Evolutionary conservation across 2,797 vertebrate species (phyloP).

Genomic region (Carapus acus): DNA sequence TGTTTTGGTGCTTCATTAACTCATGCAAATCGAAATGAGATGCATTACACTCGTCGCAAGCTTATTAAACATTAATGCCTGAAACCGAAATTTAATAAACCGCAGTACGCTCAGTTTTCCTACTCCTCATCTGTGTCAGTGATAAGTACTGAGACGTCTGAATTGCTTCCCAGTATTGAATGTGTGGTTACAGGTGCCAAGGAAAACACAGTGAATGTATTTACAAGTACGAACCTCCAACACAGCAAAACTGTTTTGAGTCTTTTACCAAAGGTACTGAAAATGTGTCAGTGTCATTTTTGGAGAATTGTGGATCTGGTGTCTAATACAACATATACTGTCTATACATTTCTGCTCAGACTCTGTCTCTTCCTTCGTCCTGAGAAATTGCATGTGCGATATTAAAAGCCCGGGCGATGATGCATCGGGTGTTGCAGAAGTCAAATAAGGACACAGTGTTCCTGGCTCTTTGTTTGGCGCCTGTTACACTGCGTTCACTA

Average conservation of each 20-base stretch:
- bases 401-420: conserved; percentile 49
- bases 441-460: conserved; percentile 62
- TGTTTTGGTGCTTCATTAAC: no score
- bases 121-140: background rate
- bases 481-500: conserved; percentile 62
- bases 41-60: no score
- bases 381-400: conserved; percentile 43
- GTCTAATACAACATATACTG: conserved; percentile 15
- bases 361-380: conserved; percentile 43
- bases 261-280: conserved; percentile 3
- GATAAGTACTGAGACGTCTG: no score
- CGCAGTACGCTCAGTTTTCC: background rate
- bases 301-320: conserved; percentile 9
- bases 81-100: background rate
- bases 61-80: no score
- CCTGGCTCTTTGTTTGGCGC: conserved; percentile 61
- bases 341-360: conserved; percentile 21
- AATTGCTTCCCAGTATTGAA: background rate
- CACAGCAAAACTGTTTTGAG: conserved; percentile 4
- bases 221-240: background rate
- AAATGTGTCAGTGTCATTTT: conserved; percentile 17
- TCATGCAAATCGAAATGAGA: no score
- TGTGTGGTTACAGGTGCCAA: background rate
- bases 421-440: conserved; percentile 50
- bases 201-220: background rate